Base-by-base conservation (phyloP, 2,888 invertebrate species). In the Trypoxylon attenuatum region DNA sequence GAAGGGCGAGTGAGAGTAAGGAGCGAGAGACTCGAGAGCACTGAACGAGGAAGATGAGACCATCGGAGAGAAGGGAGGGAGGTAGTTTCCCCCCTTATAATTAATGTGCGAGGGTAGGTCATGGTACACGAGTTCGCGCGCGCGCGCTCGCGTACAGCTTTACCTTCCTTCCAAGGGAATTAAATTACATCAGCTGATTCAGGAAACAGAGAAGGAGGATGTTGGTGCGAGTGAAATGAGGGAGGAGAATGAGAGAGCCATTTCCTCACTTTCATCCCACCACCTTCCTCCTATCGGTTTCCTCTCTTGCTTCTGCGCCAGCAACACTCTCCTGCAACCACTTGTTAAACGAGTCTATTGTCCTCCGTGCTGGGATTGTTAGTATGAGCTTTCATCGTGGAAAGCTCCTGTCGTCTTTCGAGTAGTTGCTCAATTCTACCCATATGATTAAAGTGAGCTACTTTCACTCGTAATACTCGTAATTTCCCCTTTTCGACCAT, bases 91-190 rank as follows among this genome's bases (percentile, higher is more conserved):
- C n/a, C 74, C 84, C 83, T 85, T 86, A 84, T 86, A 86, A 86
- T 86, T 86, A 86, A 86, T 85, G 85, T 84, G 83, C 82, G 82
- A 83, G 84, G 85, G 85, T 85, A 86, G 85, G 85, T 85, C 85
- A 79, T 74, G 83, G 81, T 57, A 73, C 60, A n/a, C n/a, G n/a
- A n/a, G n/a, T n/a, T n/a, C n/a, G n/a, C n/a, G n/a, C n/a, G n/a
- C n/a, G n/a, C n/a, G n/a, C n/a, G 58, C 62, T 58, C 64, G 60
- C 69, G 46, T 33, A 33, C 33, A 10, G 58, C 56, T 70, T 62
- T 50, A 49, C 72, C 63, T 69, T 70, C 75, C 78, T 77, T 73
- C 55, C 76, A 61, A 66, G 79, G 74, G 84, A 82, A 82, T 84
- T 78, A 84, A 86, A 83, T 84, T 79, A 78, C 79, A 77, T 82